A percentile compares a stretch with the other conserved stretches of the same genome.
These are phyloP conservation scores for Cebus imitator DNA, from an alignment of 2,113 vertebrate genomes.

Conservation along the genomic window DNA sequence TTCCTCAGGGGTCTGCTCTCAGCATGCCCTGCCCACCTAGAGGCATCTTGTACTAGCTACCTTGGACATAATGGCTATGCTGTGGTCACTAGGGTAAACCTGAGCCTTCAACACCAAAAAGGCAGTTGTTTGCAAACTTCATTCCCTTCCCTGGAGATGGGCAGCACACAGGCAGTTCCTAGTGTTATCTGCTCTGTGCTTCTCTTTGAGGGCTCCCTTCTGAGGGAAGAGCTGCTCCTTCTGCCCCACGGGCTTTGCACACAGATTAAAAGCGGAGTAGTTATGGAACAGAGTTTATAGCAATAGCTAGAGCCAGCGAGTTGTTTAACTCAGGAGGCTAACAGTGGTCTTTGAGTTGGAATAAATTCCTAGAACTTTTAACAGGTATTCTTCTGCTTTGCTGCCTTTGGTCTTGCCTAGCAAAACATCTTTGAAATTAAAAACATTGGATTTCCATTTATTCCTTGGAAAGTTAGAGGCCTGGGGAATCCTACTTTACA, in stretches of 20 bases:
- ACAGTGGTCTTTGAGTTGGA: background rate
- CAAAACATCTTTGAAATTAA: background rate
- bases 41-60: background rate
- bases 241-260: background rate
- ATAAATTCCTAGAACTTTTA: slow-evolving; percentile 32
- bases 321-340: slow-evolving; percentile 26
- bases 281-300: background rate
- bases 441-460: slow-evolving; percentile 42
- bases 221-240: slow-evolving; percentile 6
- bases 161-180: background rate
- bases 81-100: too few relatives aligned
- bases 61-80: background rate
- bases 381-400: background rate
- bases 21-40: fast-evolving
- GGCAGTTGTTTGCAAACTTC: background rate
- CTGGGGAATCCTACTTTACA: background rate
- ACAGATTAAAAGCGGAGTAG: slow-evolving; percentile 12
- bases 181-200: background rate
- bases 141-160: background rate
- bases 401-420: background rate
- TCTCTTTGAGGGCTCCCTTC: background rate
- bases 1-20: background rate
- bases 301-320: background rate
- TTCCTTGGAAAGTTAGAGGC: background rate
- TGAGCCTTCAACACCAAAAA: background rate